These are phyloP conservation scores for Pionites leucogaster DNA, from an alignment of 2,113 vertebrate species.

Conservation along the genomic window DNA sequence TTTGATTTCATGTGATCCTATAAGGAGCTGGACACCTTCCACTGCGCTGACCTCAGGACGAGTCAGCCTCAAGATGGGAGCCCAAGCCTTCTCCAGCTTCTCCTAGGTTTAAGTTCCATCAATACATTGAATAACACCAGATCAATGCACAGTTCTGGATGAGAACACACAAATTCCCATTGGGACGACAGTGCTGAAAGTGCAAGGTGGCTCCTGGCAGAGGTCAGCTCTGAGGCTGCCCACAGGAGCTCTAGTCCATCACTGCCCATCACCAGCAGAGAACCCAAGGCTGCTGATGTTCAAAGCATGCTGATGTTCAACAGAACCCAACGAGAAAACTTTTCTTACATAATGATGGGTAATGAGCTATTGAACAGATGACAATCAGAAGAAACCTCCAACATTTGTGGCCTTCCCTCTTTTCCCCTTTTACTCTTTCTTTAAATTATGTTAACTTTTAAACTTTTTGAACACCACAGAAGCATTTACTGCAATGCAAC, in stretches of 20 bases:
- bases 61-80: not conserved
- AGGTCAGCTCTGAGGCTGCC: not conserved
- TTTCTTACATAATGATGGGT: not conserved
- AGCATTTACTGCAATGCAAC: not conserved
- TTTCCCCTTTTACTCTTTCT: not conserved
- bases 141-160: too few relatives aligned
- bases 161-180: not conserved
- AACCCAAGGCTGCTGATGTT: not conserved
- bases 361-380: not conserved
- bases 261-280: accelerated
- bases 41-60: not conserved
- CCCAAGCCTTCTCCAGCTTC: not conserved
- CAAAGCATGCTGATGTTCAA: not conserved
- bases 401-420: not conserved
- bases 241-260: accelerated
- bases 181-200: accelerated
- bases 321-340: not conserved
- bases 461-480: not conserved
- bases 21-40: too few relatives aligned
- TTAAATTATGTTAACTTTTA: not conserved
- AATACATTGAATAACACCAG: accelerated
- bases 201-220: not conserved
- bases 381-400: not conserved
- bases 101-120: too few relatives aligned
- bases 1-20: accelerated